Percentiles rank a stretch among this genome's conserved stretches.
Conservation (phyloP, 2,888 invertebrate genomes). For the Euproctis similis region DNA sequence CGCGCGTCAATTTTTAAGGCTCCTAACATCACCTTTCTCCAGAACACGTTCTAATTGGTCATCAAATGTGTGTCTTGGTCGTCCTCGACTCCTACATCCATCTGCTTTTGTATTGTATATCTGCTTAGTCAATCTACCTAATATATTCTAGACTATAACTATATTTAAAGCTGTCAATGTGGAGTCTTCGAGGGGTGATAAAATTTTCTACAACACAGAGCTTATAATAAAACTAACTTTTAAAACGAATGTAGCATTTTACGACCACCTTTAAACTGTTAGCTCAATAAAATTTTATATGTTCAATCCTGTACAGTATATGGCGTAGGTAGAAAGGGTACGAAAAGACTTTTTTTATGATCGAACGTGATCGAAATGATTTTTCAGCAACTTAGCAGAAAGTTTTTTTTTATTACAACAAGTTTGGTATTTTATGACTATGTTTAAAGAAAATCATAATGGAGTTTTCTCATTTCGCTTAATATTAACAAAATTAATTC, state of each 20-base stretch:
- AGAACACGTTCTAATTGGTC: no score
- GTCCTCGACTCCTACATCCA: no score
- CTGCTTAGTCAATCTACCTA: no score
- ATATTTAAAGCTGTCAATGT: no score
- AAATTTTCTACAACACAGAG: slow-evolving; percentile 37
- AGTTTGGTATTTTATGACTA: slow-evolving; percentile 32
- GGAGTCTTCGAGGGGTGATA: slow-evolving; percentile 32
- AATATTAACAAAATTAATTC: no score
- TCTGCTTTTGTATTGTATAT: no score
- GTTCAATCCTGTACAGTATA: slow-evolving; percentile 42
- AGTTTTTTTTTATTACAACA: slow-evolving; percentile 35
- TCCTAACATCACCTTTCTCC: no score
- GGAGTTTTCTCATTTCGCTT: not conserved
- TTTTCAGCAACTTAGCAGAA: slow-evolving; percentile 19
- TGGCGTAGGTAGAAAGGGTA: slow-evolving; percentile 28
- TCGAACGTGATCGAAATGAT: slow-evolving; percentile 57
- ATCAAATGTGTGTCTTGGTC: no score
- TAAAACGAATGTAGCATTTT: slow-evolving; percentile 52
- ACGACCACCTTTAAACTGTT: slow-evolving; percentile 54
- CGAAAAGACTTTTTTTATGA: slow-evolving; percentile 37
- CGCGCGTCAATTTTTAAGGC: no score
- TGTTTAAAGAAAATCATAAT: slow-evolving; percentile 18
- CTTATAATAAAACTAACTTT: slow-evolving; percentile 49
- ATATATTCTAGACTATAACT: no score
- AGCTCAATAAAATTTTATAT: slow-evolving; percentile 62